A percentile compares a stretch with the other conserved stretches of the same genome.
phyloP scores from a whole-genome alignment of 2,113 vertebrate genomes.

The Orthonyx spaldingii region DNA sequence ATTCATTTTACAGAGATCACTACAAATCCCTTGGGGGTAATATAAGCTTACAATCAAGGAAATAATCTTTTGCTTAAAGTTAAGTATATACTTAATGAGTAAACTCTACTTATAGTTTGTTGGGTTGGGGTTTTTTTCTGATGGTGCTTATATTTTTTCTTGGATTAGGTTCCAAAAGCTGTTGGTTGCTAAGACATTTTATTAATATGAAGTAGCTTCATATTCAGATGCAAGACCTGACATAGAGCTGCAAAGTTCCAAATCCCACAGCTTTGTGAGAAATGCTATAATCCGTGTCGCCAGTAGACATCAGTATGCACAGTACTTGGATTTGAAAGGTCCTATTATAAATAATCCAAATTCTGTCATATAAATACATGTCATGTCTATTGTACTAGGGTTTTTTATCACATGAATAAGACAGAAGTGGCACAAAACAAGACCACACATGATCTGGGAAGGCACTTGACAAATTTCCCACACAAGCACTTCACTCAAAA shows the following conservation, averaged over 20 bases:
- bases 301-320: neutral
- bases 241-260: neutral
- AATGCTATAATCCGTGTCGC: neutral
- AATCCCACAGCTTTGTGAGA: neutral
- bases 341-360: neutral
- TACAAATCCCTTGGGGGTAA: neutral
- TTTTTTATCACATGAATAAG: neutral
- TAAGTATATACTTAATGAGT: neutral
- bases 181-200: neutral
- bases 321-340: neutral
- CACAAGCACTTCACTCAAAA: neutral
- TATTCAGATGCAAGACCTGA: neutral
- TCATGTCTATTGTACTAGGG: neutral
- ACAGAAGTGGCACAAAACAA: neutral
- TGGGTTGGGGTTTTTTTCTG: neutral
- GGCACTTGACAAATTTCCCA: neutral
- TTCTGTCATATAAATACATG: neutral
- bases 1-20: neutral
- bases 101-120: neutral
- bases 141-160: neutral
- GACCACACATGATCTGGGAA: neutral
- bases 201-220: neutral
- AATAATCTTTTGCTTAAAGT: neutral
- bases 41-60: neutral
- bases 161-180: neutral